Base-by-base conservation (phyloP, 2,888 invertebrate species). In the Chouioia cunea region DNA sequence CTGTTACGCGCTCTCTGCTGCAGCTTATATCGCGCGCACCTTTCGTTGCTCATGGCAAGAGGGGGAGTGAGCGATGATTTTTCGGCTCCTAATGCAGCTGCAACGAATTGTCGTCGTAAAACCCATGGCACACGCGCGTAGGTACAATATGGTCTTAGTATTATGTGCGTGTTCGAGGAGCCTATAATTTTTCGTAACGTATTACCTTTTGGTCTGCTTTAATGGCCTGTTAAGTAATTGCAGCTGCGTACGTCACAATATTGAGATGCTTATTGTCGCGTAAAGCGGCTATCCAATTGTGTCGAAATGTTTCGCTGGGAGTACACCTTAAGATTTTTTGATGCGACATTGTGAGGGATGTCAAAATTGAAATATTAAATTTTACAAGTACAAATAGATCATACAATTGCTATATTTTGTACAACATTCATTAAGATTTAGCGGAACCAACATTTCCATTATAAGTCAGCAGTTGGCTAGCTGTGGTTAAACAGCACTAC, bases 51-150 rank as follows among this genome's bases (percentile, higher is more conserved):
- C 20, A 15, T 22, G 18, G 18, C 44, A 2, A 4, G 58, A 18
- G n/a, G 16, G 36, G 22, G 44, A 15, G 12, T 14, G 46, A 60
- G 43, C 27, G 60, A 65, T 70, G 56, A 65, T 65, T 70, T 27
- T 27, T 62, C 22, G 64, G 60, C 65, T 65, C 58, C 59, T 56
- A 65, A 44, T 65, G 65, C 62, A 50, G 56, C 70, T 54, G 58
- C 64, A 58, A 52, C 64, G 50, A 65, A 65, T 65, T 48, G 59
- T 68, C 56, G 56, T 52, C 52, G 36, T 50, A 50, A 63, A 57
- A 48, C 22, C 14, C 12, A 44, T 22, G 23, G 18, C 16, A 36
- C 23, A 57, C 27, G n/a, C 16, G 15, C n/a, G n/a, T 4, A 15
- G 16, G n/a, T 44, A n/a, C 53, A 43, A 22, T 22, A 18, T 47